Evolutionary conservation across 2,113 vertebrate species (phyloP), one percentile per base, ranked within the genome.

Genomic region (Sakesphorus luctuosus): DNA sequence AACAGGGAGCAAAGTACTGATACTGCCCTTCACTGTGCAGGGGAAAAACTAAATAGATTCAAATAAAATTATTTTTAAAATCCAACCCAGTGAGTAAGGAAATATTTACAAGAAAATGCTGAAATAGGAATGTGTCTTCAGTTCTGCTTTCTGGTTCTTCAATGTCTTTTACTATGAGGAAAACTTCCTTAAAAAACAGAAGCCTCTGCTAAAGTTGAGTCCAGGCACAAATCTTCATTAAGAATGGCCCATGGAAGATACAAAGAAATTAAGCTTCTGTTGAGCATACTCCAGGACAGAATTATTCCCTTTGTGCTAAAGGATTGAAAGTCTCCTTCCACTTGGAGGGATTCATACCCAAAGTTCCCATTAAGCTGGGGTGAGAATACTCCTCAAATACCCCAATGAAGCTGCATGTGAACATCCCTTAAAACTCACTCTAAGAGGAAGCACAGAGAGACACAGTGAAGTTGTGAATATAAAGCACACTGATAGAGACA

Each of bases 201-300:
- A 67, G 9, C 3, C 21, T 53, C 35, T 91, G 19, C 47, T 87
- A 67, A 59, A 78, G 0, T 2, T 53, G 29, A 87, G 9, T 8
- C 11, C 21, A 69, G n/a, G 23, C 24, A 63, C 3, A 61, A 15
- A 14, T 86, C 65, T 73, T 73, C 36, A 31, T 56, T 66, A 88
- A 69, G 21, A 26, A n/a, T 0, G 1, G 50, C 11, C 33, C 4
- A 1, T 40, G 26, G 7, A 73, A n/a, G n/a, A n/a, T 36, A 49
- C 2, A 73, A 86, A 56, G 38, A 43, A 65, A 91, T 21, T 2
- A 38, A 18, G 6, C 9, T 83, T 76, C 76, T 88, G 36, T n/a
- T 86, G 40, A 71, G 17, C 36, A 40, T 18, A 10, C 4, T 69
- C 17, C 36, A 40, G 31, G 46, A 49, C 28, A 46, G 8, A 62